Evolutionary conservation across 2,888 invertebrate genomes (phyloP).

Genomic region (Lycia hirtaria): DNA sequence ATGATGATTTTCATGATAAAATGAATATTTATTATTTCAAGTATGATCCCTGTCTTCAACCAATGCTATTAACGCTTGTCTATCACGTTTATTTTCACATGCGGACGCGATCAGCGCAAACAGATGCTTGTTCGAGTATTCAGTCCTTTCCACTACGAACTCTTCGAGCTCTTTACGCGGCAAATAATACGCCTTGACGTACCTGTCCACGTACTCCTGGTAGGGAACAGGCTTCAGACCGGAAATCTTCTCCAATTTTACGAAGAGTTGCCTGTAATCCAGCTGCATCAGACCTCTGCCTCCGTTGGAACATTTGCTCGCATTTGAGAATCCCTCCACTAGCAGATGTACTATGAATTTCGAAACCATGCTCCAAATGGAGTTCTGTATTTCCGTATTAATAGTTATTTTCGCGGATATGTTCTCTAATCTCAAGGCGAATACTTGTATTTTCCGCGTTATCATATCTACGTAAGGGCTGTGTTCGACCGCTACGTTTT

Average conservation of each 20-base stretch:
- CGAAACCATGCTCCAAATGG: conserved; percentile 95
- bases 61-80: conserved; percentile 90
- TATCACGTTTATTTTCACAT: conserved; percentile 94
- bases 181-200: conserved; percentile 98
- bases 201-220: conserved; percentile 95
- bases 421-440: conserved; percentile 91
- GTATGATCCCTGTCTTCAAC: conserved; percentile 87
- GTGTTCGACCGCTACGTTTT: conserved; percentile 97
- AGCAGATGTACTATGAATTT: conserved; percentile 94
- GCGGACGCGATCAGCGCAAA: conserved; percentile 93
- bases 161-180: conserved; percentile 94
- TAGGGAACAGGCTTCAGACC: conserved; percentile 94
- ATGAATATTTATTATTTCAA: no score
- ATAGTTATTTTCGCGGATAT: conserved; percentile 89
- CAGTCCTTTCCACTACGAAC: conserved; percentile 94
- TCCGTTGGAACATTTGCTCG: conserved; percentile 97
- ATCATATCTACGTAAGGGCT: conserved; percentile 94
- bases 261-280: conserved; percentile 97
- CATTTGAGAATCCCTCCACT: conserved; percentile 96
- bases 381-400: conserved; percentile 87
- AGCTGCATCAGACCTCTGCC: conserved; percentile 99
- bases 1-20: no score
- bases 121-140: conserved; percentile 96
- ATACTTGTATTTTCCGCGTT: conserved; percentile 90
- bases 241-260: conserved; percentile 95